Evolutionary conservation across 2,797 vertebrate genomes (phyloP), one percentile per base, ranked within the genome.

Genomic region (Sebastes alutus): DNA sequence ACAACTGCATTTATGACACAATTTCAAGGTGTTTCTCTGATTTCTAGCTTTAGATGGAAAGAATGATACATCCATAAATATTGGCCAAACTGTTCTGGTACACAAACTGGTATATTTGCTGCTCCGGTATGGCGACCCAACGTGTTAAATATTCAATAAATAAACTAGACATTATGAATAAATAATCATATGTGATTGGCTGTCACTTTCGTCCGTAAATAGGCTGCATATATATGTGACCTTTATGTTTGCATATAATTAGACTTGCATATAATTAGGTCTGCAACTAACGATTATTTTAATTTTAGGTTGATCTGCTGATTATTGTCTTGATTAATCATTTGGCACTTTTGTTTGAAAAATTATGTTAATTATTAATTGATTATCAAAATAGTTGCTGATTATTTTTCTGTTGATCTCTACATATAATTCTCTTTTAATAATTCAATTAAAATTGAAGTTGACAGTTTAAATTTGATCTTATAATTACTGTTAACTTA

Each of bases 131-230:
- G 7, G 16, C 54, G 27, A 42, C 59, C 13, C 59, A 42, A n/a
- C 18, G 4, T 61, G 25, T 49, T 77, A 46, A 60, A 68, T 72
- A 64, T 60, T 78, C n/a, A 72, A 56, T 38, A 71, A 77, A 55
- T 73, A 59, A 49, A 66, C 33, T 42, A 74, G 30, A 58, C 16
- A 20, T 49, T 56, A 42, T 81, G 32, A 76, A 65, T 73, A 72
- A 49, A 49, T 73, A 69, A 69, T 62, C 18, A 56, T 29, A 29
- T 60, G 52, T 38, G 69, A 75, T 75, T 70, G 22, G 20, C 62
- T 75, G 29, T 72, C 63, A 30, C 29, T 62, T 55, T 62, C 20
- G 33, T 71, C 63, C 0, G 1, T 42, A 70, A 63, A 56, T 63
- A 42, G 23, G 32, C 20, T 77, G 5, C 29, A 62, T 32, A 72